phyloP scores from a whole-genome alignment of 2,113 vertebrate species.

The Daubentonia madagascariensis region DNA sequence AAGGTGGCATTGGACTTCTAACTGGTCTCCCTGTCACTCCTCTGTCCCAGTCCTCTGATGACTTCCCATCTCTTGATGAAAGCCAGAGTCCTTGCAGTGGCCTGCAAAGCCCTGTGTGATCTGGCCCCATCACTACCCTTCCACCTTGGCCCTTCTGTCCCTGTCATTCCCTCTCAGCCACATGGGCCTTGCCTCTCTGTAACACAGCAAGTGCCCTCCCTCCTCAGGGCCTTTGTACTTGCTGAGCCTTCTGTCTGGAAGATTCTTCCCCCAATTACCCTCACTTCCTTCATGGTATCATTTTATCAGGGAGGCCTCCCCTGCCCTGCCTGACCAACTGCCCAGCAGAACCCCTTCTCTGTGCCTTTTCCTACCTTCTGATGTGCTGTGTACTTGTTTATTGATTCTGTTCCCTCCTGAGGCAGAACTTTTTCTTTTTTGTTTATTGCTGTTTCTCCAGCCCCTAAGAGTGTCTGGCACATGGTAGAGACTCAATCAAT shows the following conservation, averaged over 20 bases:
- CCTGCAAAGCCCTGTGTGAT: not conserved
- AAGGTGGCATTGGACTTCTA: not conserved
- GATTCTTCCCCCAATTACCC: not conserved
- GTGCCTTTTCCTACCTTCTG: not conserved
- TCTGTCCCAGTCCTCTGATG: not conserved
- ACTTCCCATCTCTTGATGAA: not conserved
- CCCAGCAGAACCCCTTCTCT: not conserved
- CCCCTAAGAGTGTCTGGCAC: not conserved
- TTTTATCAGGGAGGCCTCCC: not conserved
- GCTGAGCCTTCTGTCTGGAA: not conserved
- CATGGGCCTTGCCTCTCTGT: not conserved
- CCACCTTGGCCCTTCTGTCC: rapidly evolving
- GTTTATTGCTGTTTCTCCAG: not conserved
- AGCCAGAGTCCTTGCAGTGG: not conserved
- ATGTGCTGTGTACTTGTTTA: not conserved
- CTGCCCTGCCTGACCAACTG: not conserved
- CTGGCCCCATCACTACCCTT: not conserved
- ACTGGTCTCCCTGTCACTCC: not conserved
- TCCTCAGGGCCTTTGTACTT: not conserved
- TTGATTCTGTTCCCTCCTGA: not conserved
- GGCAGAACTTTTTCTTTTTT: not conserved
- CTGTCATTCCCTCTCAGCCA: not conserved
- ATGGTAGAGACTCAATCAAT: not conserved
- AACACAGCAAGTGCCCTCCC: not conserved
- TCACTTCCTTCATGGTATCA: not conserved